These are phyloP conservation scores for Melanotaenia duboulayi DNA, from an alignment of 2,113 vertebrate species.

Conservation along the genomic window DNA sequence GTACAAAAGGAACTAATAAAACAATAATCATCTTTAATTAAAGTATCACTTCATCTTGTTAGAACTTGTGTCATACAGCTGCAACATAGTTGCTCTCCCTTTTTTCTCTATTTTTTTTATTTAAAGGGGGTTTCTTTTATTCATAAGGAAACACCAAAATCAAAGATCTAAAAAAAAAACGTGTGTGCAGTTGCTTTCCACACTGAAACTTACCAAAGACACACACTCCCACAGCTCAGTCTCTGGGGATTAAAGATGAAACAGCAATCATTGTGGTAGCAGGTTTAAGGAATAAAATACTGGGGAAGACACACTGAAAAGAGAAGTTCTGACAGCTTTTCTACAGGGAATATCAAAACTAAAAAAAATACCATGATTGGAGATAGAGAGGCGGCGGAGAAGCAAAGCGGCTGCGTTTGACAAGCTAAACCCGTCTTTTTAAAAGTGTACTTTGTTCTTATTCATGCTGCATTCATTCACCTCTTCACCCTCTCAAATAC, in stretches of 20 bases:
- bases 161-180: constrained; percentile 36
- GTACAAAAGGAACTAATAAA: constrained; percentile 9
- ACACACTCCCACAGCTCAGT: constrained; percentile 19
- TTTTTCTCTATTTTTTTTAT: no score
- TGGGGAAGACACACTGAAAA: constrained; percentile 17
- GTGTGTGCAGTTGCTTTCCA: constrained; percentile 1
- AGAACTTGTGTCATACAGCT: constrained; percentile 10
- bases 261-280: constrained; percentile 38
- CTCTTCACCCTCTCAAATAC: constrained; percentile 8
- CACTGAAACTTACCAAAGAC: constrained; percentile 28
- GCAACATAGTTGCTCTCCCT: background rate
- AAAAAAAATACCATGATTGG: constrained; percentile 13
- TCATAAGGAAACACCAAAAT: constrained; percentile 27
- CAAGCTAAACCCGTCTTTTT: constrained; percentile 15
- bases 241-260: constrained; percentile 45
- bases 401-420: constrained; percentile 17
- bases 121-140: constrained; percentile 8
- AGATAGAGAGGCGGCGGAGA: constrained; percentile 24
- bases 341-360: constrained; percentile 42
- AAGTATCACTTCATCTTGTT: constrained; percentile 4
- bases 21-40: constrained; percentile 28
- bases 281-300: constrained; percentile 40
- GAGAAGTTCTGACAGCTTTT: constrained; percentile 45
- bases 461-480: constrained; percentile 2
- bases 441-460: constrained; percentile 24